Conservation (phyloP, 2,888 invertebrate species). For the Phanerotoma sp. region DNA sequence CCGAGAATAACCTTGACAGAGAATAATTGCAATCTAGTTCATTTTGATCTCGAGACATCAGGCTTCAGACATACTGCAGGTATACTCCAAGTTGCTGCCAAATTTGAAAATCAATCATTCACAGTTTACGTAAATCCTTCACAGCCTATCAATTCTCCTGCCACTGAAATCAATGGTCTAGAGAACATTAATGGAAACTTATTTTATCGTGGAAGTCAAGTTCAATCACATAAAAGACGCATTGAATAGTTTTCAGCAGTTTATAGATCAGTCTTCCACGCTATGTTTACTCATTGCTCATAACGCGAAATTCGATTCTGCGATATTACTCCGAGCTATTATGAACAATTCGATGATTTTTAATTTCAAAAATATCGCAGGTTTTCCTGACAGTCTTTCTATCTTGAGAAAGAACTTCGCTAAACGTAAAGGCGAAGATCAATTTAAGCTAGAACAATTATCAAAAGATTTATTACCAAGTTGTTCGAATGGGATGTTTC, state of each 20-base stretch:
- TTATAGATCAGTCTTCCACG: not conserved
- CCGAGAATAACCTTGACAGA: slow-evolving; percentile 1
- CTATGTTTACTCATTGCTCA: slow-evolving; percentile 22
- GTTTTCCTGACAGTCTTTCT: slow-evolving; percentile 24
- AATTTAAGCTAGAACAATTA: slow-evolving; percentile 7
- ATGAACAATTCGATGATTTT: too few species aligned
- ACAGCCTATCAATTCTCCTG: slow-evolving; percentile 20
- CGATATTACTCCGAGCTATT: slow-evolving; percentile 7
- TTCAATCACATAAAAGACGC: slow-evolving; percentile 13
- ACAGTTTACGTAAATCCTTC: slow-evolving; percentile 30
- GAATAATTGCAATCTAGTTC: slow-evolving; percentile 24
- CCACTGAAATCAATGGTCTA: slow-evolving; percentile 26
- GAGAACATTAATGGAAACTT: slow-evolving; percentile 22
- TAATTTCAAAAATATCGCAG: too few species aligned
- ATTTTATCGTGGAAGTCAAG: slow-evolving; percentile 22
- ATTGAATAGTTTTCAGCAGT: slow-evolving; percentile 10
- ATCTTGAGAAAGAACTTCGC: slow-evolving; percentile 10
- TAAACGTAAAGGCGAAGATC: slow-evolving; percentile 2
- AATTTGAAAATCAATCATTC: slow-evolving; percentile 23
- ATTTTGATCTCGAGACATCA: slow-evolving; percentile 36
- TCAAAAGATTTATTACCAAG: slow-evolving; percentile 8
- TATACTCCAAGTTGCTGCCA: slow-evolving; percentile 35
- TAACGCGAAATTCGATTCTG: slow-evolving; percentile 21
- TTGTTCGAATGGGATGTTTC: slow-evolving; percentile 2
- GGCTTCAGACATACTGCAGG: slow-evolving; percentile 26